Percentiles rank a stretch among this genome's conserved stretches.
These are phyloP conservation scores for Crotalus helleri DNA, from an alignment of 2,113 vertebrate species.

Conservation along the genomic window DNA sequence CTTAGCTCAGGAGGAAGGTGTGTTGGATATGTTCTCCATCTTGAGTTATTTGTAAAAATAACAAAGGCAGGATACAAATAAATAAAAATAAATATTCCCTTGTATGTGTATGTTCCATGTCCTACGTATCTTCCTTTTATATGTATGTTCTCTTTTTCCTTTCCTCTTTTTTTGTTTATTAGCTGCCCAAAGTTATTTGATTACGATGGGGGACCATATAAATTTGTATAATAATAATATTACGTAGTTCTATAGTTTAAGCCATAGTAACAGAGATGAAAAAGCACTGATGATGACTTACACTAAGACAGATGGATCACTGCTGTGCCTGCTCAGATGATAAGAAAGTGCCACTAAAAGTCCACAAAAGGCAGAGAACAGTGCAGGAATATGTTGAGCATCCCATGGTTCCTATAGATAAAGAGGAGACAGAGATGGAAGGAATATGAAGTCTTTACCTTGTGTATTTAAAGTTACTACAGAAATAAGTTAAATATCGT, in stretches of 20 bases:
- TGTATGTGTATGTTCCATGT: neutral
- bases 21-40: neutral
- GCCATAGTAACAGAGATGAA: neutral
- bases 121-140: neutral
- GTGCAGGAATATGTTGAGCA: slow-evolving; percentile 88
- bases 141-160: neutral
- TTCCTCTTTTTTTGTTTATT: neutral
- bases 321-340: slow-evolving; percentile 96
- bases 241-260: neutral
- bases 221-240: neutral
- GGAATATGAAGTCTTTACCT: slow-evolving; percentile 18
- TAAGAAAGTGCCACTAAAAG: slow-evolving; percentile 91
- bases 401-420: slow-evolving; percentile 89
- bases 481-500: neutral
- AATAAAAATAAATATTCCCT: neutral
- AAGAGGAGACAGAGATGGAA: slow-evolving; percentile 36
- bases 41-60: neutral
- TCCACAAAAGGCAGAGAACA: slow-evolving; percentile 96
- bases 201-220: neutral
- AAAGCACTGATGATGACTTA: slow-evolving; percentile 67
- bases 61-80: neutral
- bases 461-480: slow-evolving; percentile 15
- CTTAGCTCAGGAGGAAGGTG: neutral
- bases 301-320: slow-evolving; percentile 88
- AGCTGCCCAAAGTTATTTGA: neutral